A percentile compares a stretch with the other conserved stretches of the same genome.
Conservation (phyloP, 2,113 vertebrate genomes). For the Solenodon paradoxus region DNA sequence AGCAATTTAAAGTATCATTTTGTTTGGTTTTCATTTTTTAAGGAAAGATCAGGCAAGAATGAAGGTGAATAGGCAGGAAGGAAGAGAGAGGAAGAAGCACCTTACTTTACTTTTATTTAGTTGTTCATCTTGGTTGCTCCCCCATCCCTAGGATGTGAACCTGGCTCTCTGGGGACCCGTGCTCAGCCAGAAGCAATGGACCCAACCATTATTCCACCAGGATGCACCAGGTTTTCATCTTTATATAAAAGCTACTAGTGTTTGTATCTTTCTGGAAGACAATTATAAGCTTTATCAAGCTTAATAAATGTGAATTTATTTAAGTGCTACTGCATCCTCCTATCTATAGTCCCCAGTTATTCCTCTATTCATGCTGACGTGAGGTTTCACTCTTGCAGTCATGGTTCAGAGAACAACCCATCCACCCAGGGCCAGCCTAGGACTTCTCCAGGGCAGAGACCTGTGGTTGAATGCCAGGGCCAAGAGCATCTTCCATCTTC, state of each 20-base stretch:
- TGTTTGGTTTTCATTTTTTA: not conserved
- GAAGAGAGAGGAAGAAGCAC: too few relatives aligned
- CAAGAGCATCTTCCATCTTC: not conserved
- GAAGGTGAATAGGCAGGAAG: too few relatives aligned
- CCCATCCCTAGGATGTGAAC: too few relatives aligned
- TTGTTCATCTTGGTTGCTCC: too few relatives aligned
- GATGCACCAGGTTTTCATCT: not conserved
- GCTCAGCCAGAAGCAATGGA: too few relatives aligned
- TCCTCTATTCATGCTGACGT: not conserved
- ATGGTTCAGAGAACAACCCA: too few relatives aligned
- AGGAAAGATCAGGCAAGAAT: too few relatives aligned
- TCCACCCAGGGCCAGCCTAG: not conserved
- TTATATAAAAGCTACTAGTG: not conserved
- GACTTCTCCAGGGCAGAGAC: not conserved
- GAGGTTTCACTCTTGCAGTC: rapidly evolving
- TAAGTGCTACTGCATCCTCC: not conserved
- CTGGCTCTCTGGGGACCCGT: too few relatives aligned
- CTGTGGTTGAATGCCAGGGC: too few relatives aligned
- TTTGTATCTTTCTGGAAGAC: not conserved
- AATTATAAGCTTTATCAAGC: not conserved
- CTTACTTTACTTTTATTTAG: too few relatives aligned
- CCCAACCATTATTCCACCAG: too few relatives aligned
- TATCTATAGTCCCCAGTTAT: rapidly evolving
- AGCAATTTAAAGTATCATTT: not conserved
- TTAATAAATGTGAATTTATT: not conserved